A percentile compares a stretch with the other conserved stretches of the same genome.
Evolutionary conservation across 2,113 vertebrate species (phyloP).

Genomic region (Hippolais icterina): DNA sequence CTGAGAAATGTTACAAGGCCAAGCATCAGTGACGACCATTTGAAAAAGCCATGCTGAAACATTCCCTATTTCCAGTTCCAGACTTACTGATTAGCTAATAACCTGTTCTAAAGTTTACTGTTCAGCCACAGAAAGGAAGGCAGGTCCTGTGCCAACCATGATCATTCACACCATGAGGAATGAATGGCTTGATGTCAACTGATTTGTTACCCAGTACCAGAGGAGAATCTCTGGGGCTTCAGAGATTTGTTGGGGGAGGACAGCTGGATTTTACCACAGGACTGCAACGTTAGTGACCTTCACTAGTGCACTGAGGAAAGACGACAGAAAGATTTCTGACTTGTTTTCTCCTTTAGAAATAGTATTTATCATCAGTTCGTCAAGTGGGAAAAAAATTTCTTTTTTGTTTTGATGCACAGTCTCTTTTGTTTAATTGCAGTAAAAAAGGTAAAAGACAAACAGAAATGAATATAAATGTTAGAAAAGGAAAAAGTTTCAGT

Average conservation of each 20-base stretch:
- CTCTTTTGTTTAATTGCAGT: not conserved
- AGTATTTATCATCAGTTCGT: not conserved
- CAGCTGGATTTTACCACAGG: not conserved
- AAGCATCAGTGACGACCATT: not conserved
- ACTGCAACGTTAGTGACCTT: not conserved
- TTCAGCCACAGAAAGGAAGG: not conserved
- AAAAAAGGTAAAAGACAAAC: not conserved
- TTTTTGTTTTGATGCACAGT: not conserved
- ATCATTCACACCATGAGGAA: not conserved
- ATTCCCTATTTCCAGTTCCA: not conserved
- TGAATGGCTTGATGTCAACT: not conserved
- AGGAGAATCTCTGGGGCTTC: not conserved
- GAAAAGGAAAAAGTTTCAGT: not conserved
- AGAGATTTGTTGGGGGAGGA: not conserved
- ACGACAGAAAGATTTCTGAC: not conserved
- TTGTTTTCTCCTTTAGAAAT: not conserved
- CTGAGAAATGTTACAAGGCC: not conserved
- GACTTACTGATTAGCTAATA: not conserved
- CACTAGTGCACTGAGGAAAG: not conserved
- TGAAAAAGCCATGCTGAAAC: not conserved
- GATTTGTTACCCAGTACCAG: not conserved
- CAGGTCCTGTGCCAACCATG: not conserved
- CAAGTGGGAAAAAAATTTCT: not conserved
- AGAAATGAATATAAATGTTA: not conserved
- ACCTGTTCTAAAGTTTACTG: not conserved